Evolutionary conservation across 2,797 vertebrate genomes (phyloP).

Genomic region (Amphiprion clarkii): DNA sequence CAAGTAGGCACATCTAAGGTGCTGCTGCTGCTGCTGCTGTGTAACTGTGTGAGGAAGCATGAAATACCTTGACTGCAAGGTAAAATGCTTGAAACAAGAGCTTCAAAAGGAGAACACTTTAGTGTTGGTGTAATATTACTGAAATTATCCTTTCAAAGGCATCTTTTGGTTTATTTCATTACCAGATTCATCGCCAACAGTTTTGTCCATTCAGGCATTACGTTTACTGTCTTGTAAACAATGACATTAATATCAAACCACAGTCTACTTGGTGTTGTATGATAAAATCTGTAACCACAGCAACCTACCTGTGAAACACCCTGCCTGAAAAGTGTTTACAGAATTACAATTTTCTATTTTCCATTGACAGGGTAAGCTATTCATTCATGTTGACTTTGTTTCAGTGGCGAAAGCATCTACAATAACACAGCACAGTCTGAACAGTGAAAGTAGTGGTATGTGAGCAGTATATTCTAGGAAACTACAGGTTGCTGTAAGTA

Average conservation of each 20-base stretch:
- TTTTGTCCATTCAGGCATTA: slow-evolving; percentile 37
- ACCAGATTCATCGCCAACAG: slow-evolving; percentile 5
- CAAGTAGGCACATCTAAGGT: slow-evolving; percentile 65
- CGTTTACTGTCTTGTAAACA: slow-evolving; percentile 49
- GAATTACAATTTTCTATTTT: slow-evolving; percentile 71
- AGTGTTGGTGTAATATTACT: not conserved
- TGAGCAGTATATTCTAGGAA: slow-evolving; percentile 63
- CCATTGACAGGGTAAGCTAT: slow-evolving; percentile 58
- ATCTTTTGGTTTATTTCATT: slow-evolving; percentile 27
- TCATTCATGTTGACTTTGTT: slow-evolving; percentile 53
- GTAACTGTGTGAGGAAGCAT: slow-evolving; percentile 33
- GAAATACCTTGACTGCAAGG: slow-evolving; percentile 32
- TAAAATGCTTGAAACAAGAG: slow-evolving; percentile 28
- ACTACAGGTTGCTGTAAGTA: slow-evolving; percentile 56
- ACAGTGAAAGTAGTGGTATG: slow-evolving; percentile 61
- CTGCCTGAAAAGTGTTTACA: slow-evolving; percentile 64
- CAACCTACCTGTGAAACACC: slow-evolving; percentile 64
- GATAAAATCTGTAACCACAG: slow-evolving; percentile 60
- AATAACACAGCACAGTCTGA: slow-evolving; percentile 64
- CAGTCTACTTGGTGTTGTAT: slow-evolving; percentile 34
- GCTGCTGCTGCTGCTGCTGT: slow-evolving; percentile 49
- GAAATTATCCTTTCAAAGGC: slow-evolving; percentile 2
- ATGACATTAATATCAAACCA: slow-evolving; percentile 57
- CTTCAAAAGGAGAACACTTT: not conserved
- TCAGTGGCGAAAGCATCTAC: slow-evolving; percentile 57